phyloP scores from a whole-genome alignment of 2,888 invertebrate species.

The Melikaiella ostensackeni region DNA sequence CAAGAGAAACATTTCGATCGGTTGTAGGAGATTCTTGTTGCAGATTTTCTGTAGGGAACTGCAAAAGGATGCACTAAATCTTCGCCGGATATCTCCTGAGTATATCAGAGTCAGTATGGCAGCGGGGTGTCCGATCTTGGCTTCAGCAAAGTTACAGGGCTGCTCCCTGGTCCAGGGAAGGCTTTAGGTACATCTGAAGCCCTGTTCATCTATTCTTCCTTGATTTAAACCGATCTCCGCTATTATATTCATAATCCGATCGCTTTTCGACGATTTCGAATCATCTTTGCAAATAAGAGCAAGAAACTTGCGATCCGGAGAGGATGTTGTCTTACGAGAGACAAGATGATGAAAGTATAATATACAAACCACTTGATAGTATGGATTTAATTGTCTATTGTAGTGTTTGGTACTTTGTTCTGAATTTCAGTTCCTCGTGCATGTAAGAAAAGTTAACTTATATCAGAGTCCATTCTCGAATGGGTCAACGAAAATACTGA shows the following conservation, averaged over 20 bases:
- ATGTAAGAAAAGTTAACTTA: too few relatives aligned
- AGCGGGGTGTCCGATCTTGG: slow-evolving; percentile 72
- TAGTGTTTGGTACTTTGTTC: too few relatives aligned
- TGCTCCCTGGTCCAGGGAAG: not conserved
- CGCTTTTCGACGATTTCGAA: not conserved
- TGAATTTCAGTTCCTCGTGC: too few relatives aligned
- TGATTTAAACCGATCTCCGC: not conserved
- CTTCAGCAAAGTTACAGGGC: slow-evolving; percentile 41
- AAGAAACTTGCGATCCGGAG: not conserved
- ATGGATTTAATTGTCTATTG: too few relatives aligned
- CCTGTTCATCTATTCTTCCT: not conserved
- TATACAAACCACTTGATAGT: too few relatives aligned
- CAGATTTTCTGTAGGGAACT: slow-evolving; percentile 71
- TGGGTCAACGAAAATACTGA: too few relatives aligned
- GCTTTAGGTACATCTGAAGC: not conserved
- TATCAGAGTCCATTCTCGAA: too few relatives aligned
- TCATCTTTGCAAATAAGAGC: not conserved
- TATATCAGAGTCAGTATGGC: slow-evolving; percentile 76
- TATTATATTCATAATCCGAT: not conserved
- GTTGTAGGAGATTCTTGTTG: slow-evolving; percentile 73
- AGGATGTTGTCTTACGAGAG: not conserved
- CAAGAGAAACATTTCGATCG: slow-evolving; percentile 74
- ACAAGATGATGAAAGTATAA: not conserved
- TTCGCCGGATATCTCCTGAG: slow-evolving; percentile 73
- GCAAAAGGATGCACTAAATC: slow-evolving; percentile 75